Evolutionary conservation across 2,888 invertebrate genomes (phyloP), one percentile per base, ranked within the genome.

Genomic region (Brachyptera risi): DNA sequence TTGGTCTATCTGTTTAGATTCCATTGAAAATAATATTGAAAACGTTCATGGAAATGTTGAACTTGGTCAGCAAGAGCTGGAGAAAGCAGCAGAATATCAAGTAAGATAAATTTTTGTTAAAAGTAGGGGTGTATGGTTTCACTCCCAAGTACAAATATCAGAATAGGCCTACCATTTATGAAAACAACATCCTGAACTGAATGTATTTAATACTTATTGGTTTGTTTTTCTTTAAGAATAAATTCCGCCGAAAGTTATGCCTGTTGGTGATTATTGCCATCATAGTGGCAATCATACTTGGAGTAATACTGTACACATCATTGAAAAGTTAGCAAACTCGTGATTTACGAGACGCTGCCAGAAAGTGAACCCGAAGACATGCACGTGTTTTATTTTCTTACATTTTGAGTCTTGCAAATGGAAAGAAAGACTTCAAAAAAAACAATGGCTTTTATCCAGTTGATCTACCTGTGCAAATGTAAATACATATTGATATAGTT

Each of bases 1-100:
- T 62, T 15, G 65, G 19, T 63, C 0, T 23, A 1, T 17, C 23
- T 59, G 67, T 54, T 77, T 76, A 94, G 94, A 91, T 74, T 83
- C 87, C 4, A 91, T 94, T 68, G 92, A 92, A 73, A 86, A 83
- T 68, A 86, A 86, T 75, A 86, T 94, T 70, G 91, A 92, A 70
- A 80, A 82, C 62, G 85, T 88, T 1, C 82, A 84, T 57, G 82
- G 82, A 1, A 82, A 88, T 68, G 90, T 94, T 3, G 92, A 92
- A 72, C 76, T 83, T n/a, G 95, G 91, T 0, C 81, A 83, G 4
- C 83, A 85, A 65, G 87, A 94, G 69, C 74, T 95, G 42, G 79
- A 84, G n/a, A 92, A 92, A 73, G 94, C 93, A 17, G 84, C 87
- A 31, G 81, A 83, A 68, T 86, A 91, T 76, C 89, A 91, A 75